Percentiles rank a stretch among this genome's conserved stretches.
Evolutionary conservation across 2,888 invertebrate genomes (phyloP).

Genomic region (Rhyacophila evoluta): DNA sequence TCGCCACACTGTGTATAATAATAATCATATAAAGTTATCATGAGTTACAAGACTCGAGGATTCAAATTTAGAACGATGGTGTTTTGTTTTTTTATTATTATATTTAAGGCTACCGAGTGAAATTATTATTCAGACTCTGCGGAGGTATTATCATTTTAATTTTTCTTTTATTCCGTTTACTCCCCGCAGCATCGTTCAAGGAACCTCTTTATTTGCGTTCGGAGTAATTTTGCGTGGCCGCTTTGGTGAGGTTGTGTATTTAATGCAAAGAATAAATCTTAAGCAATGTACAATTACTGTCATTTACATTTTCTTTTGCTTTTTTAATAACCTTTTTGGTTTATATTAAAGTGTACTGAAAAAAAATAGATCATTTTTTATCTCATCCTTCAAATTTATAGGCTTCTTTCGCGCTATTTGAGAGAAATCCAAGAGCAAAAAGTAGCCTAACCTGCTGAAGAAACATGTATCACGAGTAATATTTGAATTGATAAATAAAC

Average conservation of each 20-base stretch:
- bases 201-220: conserved; percentile 2
- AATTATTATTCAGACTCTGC: conserved; percentile 2
- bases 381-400: too few relatives aligned
- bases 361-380: too few relatives aligned
- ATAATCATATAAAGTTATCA: neutral
- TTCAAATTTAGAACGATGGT: neutral
- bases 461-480: too few relatives aligned
- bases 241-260: neutral
- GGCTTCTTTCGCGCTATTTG: too few relatives aligned
- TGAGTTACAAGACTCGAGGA: neutral
- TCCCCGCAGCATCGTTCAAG: neutral
- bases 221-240: conserved; percentile 1
- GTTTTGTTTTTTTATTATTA: neutral
- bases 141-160: neutral
- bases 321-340: neutral
- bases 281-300: neutral
- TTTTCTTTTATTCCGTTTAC: neutral
- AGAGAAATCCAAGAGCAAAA: too few relatives aligned
- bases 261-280: neutral
- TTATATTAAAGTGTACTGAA: neutral
- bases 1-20: neutral
- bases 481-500: too few relatives aligned
- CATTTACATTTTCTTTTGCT: neutral
- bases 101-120: neutral
- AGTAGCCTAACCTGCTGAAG: too few relatives aligned